A percentile compares a stretch with the other conserved stretches of the same genome.
These are phyloP conservation scores for Crotalus helleri DNA, from an alignment of 2,113 vertebrate genomes.

Conservation along the genomic window DNA sequence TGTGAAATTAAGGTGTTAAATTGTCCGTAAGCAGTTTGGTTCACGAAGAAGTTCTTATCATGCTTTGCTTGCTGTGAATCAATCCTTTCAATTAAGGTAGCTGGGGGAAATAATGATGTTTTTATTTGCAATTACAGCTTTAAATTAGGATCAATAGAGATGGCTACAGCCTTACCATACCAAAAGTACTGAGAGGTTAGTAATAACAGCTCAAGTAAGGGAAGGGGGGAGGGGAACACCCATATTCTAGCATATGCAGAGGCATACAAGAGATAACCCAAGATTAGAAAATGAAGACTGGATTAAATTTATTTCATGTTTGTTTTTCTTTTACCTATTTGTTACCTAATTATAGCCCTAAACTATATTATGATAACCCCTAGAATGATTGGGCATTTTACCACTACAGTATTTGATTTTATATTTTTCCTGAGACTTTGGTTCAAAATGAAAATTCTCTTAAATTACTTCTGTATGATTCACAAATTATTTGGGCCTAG, in stretches of 20 bases:
- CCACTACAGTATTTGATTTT: neutral
- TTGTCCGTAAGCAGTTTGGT: slow-evolving; percentile 36
- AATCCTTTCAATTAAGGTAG: slow-evolving; percentile 62
- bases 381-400: neutral
- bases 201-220: slow-evolving; percentile 70
- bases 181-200: slow-evolving; percentile 40
- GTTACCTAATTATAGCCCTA: neutral
- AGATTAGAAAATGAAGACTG: neutral
- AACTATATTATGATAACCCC: neutral
- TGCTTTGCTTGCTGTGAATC: slow-evolving; percentile 34
- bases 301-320: neutral
- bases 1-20: slow-evolving; percentile 48
- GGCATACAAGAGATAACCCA: neutral
- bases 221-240: slow-evolving; percentile 27
- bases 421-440: slow-evolving; percentile 29
- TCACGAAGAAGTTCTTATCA: slow-evolving; percentile 49
- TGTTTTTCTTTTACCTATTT: neutral
- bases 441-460: slow-evolving; percentile 51
- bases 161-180: slow-evolving; percentile 66
- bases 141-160: slow-evolving; percentile 80
- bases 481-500: neutral
- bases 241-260: slow-evolving; percentile 50
- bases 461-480: neutral
- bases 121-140: slow-evolving; percentile 79
- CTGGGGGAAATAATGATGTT: slow-evolving; percentile 73